Evolutionary conservation across 2,113 vertebrate species (phyloP), one percentile per base, ranked within the genome.

Genomic region (Oryzias melastigma): DNA sequence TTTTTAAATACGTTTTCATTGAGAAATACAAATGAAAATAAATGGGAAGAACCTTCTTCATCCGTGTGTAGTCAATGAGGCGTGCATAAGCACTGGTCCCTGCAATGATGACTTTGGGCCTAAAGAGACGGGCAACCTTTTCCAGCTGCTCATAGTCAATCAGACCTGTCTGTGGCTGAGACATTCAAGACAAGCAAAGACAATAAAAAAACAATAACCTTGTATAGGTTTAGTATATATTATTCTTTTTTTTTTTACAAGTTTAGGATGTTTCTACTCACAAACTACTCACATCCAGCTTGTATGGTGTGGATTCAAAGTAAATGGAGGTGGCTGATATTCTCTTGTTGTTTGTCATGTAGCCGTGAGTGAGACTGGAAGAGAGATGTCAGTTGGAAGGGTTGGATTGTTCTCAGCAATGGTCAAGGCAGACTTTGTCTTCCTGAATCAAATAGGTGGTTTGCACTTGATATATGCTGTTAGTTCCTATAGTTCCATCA

Each of bases 281-380:
- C 25, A 52, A 49, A 48, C 55, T 12, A 89, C 95, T 95, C 90
- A 97, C 96, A 0, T 96, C 87, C 16, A 97, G 90, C 63, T 96
- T 97, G 84, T 98, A 98, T 40, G 95, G 95, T 95, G 97, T 96
- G 0, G 95, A 98, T 81, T 98, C 95, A 3, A 98, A 98, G 89
- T 94, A 98, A 86, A 98, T 97, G 76, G 96, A 98, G 0, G 95
- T 96, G 48, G 95, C 95, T 0, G 95, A 96, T 77, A 98, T 90
- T 41, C 93, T 92, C 86, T 94, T 96, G 68, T 87, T 65, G 10
- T 95, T 94, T 0, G 93, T 93, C 95, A 97, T 96, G 88, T 97
- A 97, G 17, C 96, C 95, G 0, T 98, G 96, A 0, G 95, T 97
- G 20, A 98, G 92, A 50, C 95, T 96, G 81, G 62, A 83, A 71